Base-by-base conservation (phyloP, 2,888 invertebrate genomes). In the Alentia gelatinosa region DNA sequence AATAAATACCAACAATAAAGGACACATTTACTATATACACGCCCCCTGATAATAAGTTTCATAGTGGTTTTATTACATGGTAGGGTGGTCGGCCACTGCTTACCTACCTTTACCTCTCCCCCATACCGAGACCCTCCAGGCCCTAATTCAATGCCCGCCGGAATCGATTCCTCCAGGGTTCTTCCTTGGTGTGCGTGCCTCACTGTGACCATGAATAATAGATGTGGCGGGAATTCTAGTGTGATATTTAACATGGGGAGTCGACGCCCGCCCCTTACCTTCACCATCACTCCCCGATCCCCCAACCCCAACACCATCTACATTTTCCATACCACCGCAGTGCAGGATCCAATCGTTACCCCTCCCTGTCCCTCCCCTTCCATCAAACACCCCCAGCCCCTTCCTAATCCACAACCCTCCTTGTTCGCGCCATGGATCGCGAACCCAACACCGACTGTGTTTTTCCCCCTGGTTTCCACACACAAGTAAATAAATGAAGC, bases 191-290 rank as follows among this genome's bases (percentile, higher is more conserved):
- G 68, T 68, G 68, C 68, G 68, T 68, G 68, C 68, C 68, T 68
- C 68, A 30, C 33, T 26, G 68, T 68, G 68, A n/a, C 68, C 68
- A 68, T 68, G 68, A 68, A 68, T 68, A 68, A 68, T 68, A 68
- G 68, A 68, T 68, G 30, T 26, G 26, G 30, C 5, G 68, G 68
- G 68, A n/a, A 68, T 68, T 68, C 68, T 68, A 68, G 68, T 68
- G 68, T 68, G 68, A 68, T 68, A 68, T 68, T 30, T 68, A 68
- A 68, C 68, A 68, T 30, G 68, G 68, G 30, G n/a, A n/a, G n/a
- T n/a, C n/a, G 9, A 47, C 19, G 9, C 47, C 47, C 47, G 9
- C 19, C 47, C 47, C 47, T 47, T 47, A 9, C 47, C 47, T 19
- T 47, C 47, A 47, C 47, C 47, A 12, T 19, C 19, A 9, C 47